These are phyloP conservation scores for Limanda limanda DNA, from an alignment of 2,113 vertebrate species.

Conservation along the genomic window DNA sequence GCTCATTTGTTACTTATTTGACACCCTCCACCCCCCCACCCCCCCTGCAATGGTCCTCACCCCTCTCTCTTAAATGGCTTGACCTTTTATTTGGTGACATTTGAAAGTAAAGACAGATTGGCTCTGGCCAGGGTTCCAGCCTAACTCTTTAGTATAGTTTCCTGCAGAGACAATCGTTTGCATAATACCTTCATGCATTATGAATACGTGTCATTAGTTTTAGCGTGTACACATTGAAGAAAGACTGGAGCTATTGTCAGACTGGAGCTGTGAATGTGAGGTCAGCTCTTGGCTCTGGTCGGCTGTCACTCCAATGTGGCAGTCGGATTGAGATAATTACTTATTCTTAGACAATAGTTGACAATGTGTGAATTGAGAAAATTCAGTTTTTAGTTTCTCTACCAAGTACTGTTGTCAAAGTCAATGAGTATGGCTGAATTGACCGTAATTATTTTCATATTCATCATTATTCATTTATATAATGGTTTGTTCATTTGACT, in stretches of 20 bases:
- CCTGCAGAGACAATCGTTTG: slow-evolving; percentile 34
- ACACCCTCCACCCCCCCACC: slow-evolving; percentile 12
- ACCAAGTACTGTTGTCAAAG: background rate
- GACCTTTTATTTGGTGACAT: slow-evolving; percentile 73
- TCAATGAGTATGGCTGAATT: too few relatives aligned
- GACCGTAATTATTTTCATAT: too few relatives aligned
- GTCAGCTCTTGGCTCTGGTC: background rate
- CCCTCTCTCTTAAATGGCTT: slow-evolving; percentile 43
- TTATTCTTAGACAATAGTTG: background rate
- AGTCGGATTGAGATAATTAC: background rate
- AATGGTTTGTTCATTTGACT: too few relatives aligned
- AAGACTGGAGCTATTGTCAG: background rate
- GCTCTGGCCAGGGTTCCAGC: slow-evolving; percentile 9
- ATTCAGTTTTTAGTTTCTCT: background rate
- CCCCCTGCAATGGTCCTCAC: slow-evolving; percentile 1
- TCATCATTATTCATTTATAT: too few relatives aligned
- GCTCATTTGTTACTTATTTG: slow-evolving; percentile 48
- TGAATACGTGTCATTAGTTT: slow-evolving; percentile 1
- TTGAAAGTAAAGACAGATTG: slow-evolving; percentile 52
- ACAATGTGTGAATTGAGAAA: background rate
- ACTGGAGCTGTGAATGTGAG: slow-evolving; percentile 2
- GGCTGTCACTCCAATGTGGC: background rate
- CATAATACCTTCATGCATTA: slow-evolving; percentile 18
- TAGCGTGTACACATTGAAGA: background rate
- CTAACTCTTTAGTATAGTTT: slow-evolving; percentile 14